Evolutionary conservation across 2,888 invertebrate species (phyloP).

Genomic region (Synanthedon tipuliformis): DNA sequence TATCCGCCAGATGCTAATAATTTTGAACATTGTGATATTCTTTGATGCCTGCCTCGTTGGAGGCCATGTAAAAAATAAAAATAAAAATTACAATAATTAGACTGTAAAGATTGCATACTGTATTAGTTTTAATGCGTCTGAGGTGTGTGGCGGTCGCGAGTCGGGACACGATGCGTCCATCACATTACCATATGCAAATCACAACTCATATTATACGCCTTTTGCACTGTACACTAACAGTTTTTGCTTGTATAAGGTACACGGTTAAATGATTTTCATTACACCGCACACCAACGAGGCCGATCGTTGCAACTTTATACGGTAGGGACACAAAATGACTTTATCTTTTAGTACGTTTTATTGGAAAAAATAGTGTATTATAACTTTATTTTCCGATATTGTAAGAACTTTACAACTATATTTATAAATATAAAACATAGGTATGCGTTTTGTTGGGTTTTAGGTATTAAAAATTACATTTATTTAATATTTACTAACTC

Average conservation of each 20-base stretch:
- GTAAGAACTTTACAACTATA: too few relatives aligned
- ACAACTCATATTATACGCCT: constrained; percentile 27
- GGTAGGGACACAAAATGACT: not conserved
- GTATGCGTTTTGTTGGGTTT: too few relatives aligned
- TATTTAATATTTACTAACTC: too few relatives aligned
- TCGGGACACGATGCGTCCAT: constrained; percentile 26
- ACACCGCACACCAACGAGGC: not conserved
- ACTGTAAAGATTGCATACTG: too few relatives aligned
- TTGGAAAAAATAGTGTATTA: not conserved
- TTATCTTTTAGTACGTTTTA: not conserved
- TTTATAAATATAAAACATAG: too few relatives aligned
- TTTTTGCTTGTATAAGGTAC: constrained; percentile 35
- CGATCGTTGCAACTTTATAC: not conserved
- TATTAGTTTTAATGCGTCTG: constrained; percentile 4
- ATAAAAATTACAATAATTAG: too few relatives aligned
- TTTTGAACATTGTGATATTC: too few relatives aligned
- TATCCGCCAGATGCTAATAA: too few relatives aligned
- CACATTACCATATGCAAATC: constrained; percentile 56
- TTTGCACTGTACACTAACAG: constrained; percentile 28
- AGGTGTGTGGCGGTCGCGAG: constrained; percentile 27
- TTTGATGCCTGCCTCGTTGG: too few relatives aligned
- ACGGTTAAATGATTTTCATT: not conserved
- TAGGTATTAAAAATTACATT: too few relatives aligned
- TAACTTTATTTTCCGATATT: too few relatives aligned
- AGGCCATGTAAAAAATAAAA: too few relatives aligned